Evolutionary conservation across 2,888 invertebrate species (phyloP).

Genomic region (Aquatica leii): DNA sequence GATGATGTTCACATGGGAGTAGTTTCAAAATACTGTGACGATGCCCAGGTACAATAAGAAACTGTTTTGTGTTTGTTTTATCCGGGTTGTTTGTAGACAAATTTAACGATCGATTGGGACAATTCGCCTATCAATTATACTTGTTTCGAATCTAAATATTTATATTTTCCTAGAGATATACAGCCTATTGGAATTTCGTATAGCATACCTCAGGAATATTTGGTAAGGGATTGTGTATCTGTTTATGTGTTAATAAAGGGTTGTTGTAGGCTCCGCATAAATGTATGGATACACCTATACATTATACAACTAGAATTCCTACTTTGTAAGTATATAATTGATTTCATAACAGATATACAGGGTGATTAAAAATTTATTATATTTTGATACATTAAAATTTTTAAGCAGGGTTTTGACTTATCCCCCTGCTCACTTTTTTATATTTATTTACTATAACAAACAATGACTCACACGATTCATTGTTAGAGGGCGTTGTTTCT

Average conservation of each 20-base stretch:
- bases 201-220: slow-evolving; percentile 66
- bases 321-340: slow-evolving; percentile 68
- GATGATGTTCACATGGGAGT: slow-evolving; percentile 67
- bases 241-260: slow-evolving; percentile 4
- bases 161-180: slow-evolving; percentile 62
- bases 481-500: no score
- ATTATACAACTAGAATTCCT: slow-evolving; percentile 70
- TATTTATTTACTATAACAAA: no score
- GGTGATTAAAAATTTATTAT: no score
- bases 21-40: slow-evolving; percentile 66
- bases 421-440: no score
- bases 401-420: no score
- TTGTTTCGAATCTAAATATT: slow-evolving; percentile 64
- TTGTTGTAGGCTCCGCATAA: slow-evolving; percentile 68
- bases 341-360: no score
- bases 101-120: slow-evolving; percentile 70
- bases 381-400: no score
- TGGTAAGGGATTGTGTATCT: slow-evolving; percentile 57
- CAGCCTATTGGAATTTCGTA: slow-evolving; percentile 64
- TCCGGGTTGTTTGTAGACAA: slow-evolving; percentile 60
- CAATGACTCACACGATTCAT: no score
- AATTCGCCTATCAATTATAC: slow-evolving; percentile 66
- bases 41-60: slow-evolving; percentile 66
- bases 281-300: slow-evolving; percentile 73
- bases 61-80: background rate